Percentiles rank a stretch among this genome's conserved stretches.
These are phyloP conservation scores for Poeciliopsis paucimaculata DNA, from an alignment of 2,797 vertebrate genomes.

Conservation along the genomic window DNA sequence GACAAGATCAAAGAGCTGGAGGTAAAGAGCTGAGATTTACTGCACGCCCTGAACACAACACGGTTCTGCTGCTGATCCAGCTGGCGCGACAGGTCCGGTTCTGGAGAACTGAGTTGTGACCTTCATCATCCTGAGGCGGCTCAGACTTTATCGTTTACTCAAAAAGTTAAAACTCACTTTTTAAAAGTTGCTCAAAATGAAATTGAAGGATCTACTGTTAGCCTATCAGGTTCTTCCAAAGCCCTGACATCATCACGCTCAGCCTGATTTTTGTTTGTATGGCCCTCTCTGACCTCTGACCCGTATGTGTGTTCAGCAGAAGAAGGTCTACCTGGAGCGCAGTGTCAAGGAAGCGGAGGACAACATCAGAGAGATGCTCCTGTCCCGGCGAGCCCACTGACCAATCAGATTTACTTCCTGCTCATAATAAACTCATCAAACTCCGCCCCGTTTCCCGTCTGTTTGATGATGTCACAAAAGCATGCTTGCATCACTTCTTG, in stretches of 20 bases:
- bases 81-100: not conserved
- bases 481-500: not conserved
- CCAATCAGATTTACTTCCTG: not conserved
- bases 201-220: too few relatives aligned
- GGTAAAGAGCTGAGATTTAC: conserved; percentile 71
- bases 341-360: conserved; percentile 97
- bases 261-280: not conserved
- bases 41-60: not conserved
- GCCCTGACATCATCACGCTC: not conserved
- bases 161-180: not conserved
- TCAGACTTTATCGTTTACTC: not conserved
- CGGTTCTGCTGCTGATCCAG: not conserved
- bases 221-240: not conserved
- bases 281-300: not conserved
- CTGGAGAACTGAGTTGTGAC: not conserved
- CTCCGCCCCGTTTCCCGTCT: not conserved
- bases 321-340: conserved; percentile 94
- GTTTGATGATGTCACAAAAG: not conserved
- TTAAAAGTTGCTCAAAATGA: too few relatives aligned
- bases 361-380: conserved; percentile 96
- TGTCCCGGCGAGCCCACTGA: conserved; percentile 91
- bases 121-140: not conserved
- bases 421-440: conserved; percentile 36
- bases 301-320: conserved; percentile 82
- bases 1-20: conserved; percentile 96